Evolutionary conservation across 1,140 invertebrate genomes (phyloP).

Genomic region (Aleiodes sp.): DNA sequence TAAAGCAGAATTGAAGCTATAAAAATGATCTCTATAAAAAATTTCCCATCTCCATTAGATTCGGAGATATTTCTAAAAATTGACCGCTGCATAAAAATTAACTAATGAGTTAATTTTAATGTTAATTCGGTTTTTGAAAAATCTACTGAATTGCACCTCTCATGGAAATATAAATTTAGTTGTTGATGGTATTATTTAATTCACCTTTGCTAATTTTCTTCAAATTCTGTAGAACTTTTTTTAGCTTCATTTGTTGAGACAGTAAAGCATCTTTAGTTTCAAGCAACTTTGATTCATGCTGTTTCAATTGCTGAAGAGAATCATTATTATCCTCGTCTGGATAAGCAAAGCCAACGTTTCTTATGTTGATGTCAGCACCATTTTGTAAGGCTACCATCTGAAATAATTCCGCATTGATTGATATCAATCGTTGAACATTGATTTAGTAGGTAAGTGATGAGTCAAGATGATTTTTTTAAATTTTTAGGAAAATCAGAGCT

Average conservation of each 20-base stretch:
- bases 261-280: conserved; percentile 71
- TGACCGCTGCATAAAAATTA: too few relatives aligned
- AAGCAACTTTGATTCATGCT: conserved; percentile 72
- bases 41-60: too few relatives aligned
- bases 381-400: background rate
- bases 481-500: too few relatives aligned
- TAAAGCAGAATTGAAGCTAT: too few relatives aligned
- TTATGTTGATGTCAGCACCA: conserved; percentile 1
- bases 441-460: too few relatives aligned
- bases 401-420: background rate
- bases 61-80: too few relatives aligned
- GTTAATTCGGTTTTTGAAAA: too few relatives aligned
- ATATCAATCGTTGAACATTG: too few relatives aligned
- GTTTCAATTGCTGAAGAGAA: conserved; percentile 72
- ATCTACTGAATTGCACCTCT: background rate
- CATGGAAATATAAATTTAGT: conserved; percentile 7
- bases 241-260: conserved; percentile 73
- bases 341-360: conserved; percentile 50
- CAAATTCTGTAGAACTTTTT: conserved; percentile 61
- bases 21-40: too few relatives aligned
- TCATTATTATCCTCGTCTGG: conserved; percentile 71
- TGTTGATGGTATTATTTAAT: background rate
- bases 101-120: too few relatives aligned
- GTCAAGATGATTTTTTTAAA: too few relatives aligned
- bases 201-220: conserved; percentile 56